These are phyloP conservation scores for Morinoia aosen DNA, from an alignment of 2,888 invertebrate species.

Conservation along the genomic window DNA sequence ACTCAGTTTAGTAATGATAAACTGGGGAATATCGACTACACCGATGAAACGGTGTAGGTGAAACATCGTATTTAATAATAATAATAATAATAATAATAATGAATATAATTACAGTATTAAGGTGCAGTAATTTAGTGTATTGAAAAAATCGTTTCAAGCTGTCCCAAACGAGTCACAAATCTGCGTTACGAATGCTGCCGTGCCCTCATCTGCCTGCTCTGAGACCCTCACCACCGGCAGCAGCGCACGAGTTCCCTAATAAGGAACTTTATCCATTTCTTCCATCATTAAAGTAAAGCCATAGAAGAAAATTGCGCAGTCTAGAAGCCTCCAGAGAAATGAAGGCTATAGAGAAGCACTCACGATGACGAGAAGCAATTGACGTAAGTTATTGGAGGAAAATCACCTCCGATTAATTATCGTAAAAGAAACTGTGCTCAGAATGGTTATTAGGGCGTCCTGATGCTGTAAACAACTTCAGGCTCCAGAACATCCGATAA, in stretches of 20 bases:
- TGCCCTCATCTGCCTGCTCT: no score
- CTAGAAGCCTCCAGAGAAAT: neutral
- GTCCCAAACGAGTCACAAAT: no score
- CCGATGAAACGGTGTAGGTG: no score
- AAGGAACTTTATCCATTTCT: slow-evolving; percentile 40
- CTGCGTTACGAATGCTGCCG: no score
- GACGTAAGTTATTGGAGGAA: neutral
- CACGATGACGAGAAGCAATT: neutral
- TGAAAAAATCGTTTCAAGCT: no score
- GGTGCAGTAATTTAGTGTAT: no score
- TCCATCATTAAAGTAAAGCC: slow-evolving; percentile 15
- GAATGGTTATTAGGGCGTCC: neutral
- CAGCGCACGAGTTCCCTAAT: neutral
- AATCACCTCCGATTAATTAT: neutral
- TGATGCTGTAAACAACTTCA: neutral
- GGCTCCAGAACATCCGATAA: neutral
- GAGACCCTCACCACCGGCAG: no score
- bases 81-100: no score
- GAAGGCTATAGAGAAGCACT: neutral
- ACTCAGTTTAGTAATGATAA: no score
- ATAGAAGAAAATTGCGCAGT: neutral
- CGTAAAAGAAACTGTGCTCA: neutral
- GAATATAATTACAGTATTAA: no score
- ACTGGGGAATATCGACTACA: no score
- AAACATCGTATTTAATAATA: no score